These are phyloP conservation scores for Menidia beryllina DNA, from an alignment of 2,113 vertebrate genomes.

Conservation along the genomic window DNA sequence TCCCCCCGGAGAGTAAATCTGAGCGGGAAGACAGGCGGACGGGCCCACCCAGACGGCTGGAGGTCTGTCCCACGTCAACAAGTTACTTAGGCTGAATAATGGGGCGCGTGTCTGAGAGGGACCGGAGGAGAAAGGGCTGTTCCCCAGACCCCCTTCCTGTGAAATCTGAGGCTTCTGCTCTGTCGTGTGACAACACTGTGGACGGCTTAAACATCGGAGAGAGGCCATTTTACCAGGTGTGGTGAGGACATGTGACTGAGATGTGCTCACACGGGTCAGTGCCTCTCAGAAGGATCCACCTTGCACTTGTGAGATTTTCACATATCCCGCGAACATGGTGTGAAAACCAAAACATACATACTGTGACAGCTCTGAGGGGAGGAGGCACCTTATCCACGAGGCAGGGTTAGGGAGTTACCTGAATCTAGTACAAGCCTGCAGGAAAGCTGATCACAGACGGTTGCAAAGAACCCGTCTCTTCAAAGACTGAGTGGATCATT, in stretches of 20 bases:
- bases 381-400: neutral
- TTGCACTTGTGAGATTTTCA: constrained; percentile 30
- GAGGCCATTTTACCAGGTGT: constrained; percentile 28
- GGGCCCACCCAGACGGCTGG: constrained; percentile 65
- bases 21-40: constrained; percentile 62
- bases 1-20: constrained; percentile 76
- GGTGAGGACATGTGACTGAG: neutral
- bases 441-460: neutral
- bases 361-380: constrained; percentile 16
- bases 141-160: no score
- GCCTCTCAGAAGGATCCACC: neutral
- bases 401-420: constrained; percentile 1
- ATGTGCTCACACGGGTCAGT: neutral
- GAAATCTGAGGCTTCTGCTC: constrained; percentile 27
- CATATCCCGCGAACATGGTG: constrained; percentile 30
- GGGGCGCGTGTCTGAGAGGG: constrained; percentile 42
- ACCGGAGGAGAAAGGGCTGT: neutral
- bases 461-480: neutral
- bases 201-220: constrained; percentile 30
- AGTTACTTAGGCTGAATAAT: constrained; percentile 77
- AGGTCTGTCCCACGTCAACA: constrained; percentile 73
- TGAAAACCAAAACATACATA: constrained; percentile 9
- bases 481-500: neutral
- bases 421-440: neutral
- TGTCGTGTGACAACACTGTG: constrained; percentile 21